phyloP scores from a whole-genome alignment of 2,888 invertebrate species.

The Drosophila quasianomalipes region DNA sequence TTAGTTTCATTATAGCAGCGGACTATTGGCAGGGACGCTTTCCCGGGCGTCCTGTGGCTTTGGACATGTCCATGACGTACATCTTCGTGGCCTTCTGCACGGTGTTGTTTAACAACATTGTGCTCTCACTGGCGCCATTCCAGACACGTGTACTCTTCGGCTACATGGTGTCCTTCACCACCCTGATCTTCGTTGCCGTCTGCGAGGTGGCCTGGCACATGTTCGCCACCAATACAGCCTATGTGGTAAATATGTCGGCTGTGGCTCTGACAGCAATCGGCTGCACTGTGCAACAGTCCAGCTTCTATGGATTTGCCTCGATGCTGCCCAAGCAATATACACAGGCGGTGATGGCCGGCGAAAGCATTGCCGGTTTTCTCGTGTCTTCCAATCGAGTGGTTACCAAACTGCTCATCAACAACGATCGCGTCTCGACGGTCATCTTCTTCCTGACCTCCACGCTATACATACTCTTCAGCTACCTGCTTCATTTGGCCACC shows the following conservation, averaged over 20 bases:
- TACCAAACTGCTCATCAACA: constrained; percentile 92
- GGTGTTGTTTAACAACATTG: constrained; percentile 93
- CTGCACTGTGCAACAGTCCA: constrained; percentile 96
- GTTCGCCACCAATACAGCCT: constrained; percentile 92
- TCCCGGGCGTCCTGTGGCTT: constrained; percentile 93
- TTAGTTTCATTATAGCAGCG: constrained; percentile 96
- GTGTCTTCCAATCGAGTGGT: constrained; percentile 94
- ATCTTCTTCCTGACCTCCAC: constrained; percentile 94
- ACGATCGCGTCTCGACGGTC: constrained; percentile 93
- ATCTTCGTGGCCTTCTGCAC: constrained; percentile 95
- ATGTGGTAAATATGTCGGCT: constrained; percentile 93
- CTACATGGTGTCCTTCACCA: constrained; percentile 92
- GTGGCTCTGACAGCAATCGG: constrained; percentile 95
- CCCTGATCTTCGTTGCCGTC: constrained; percentile 92
- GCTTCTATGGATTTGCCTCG: constrained; percentile 97
- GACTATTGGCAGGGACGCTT: constrained; percentile 95
- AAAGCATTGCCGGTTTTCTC: constrained; percentile 94
- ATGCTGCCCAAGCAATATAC: constrained; percentile 95
- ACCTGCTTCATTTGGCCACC: constrained; percentile 91
- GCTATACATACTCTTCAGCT: constrained; percentile 91
- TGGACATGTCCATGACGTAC: constrained; percentile 97
- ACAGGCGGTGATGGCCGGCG: constrained; percentile 97
- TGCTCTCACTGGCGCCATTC: constrained; percentile 93
- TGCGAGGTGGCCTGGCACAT: constrained; percentile 95
- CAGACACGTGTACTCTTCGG: constrained; percentile 95